These are phyloP conservation scores for Spisula subtruncata DNA, from an alignment of 2,888 invertebrate species.

Conservation along the genomic window DNA sequence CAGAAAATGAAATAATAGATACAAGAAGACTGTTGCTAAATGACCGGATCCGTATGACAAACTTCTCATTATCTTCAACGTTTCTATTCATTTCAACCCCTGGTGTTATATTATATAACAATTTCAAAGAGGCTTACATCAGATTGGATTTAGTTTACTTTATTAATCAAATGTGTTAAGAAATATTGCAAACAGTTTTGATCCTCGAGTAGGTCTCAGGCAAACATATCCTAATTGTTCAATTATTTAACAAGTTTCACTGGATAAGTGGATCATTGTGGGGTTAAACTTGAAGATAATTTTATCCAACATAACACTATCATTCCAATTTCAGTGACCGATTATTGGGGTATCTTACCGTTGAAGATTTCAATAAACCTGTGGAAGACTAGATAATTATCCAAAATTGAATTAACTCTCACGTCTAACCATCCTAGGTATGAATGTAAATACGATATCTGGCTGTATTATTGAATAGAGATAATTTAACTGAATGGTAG, in stretches of 20 bases:
- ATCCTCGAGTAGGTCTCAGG: not conserved
- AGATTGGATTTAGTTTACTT: not conserved
- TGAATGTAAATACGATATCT: not conserved
- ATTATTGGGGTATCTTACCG: not conserved
- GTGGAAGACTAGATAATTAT: not conserved
- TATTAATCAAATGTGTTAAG: not conserved
- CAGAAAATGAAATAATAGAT: not conserved
- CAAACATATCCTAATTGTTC: not conserved
- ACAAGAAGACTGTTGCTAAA: not conserved
- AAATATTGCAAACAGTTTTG: not conserved
- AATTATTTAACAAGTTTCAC: not conserved
- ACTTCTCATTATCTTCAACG: not conserved
- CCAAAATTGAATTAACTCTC: constrained; percentile 3
- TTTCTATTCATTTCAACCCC: not conserved
- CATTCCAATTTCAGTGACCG: not conserved
- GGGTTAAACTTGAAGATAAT: constrained; percentile 5
- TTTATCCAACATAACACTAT: not conserved
- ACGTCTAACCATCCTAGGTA: not conserved
- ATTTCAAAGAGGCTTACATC: not conserved
- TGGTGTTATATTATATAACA: not conserved
- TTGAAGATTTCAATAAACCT: not conserved
- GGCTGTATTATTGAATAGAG: not conserved
- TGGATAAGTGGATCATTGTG: not conserved
- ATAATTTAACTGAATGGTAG: not conserved
- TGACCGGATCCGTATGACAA: not conserved